A percentile compares a stretch with the other conserved stretches of the same genome.
These are phyloP conservation scores for Pinctada fucata DNA, from an alignment of 2,888 invertebrate species.

Conservation along the genomic window DNA sequence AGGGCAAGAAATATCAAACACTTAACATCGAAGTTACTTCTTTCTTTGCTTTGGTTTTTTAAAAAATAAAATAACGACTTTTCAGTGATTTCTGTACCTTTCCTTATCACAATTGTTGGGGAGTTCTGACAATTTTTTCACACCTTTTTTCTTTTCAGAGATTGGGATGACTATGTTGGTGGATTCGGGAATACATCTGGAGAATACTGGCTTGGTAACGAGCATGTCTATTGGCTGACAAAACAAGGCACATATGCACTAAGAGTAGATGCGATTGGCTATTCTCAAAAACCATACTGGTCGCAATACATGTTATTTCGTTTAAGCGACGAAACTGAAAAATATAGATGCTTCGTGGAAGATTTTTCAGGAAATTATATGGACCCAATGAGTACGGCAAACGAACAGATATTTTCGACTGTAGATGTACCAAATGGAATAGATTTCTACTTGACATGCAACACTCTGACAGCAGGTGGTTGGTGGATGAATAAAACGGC, in stretches of 20 bases:
- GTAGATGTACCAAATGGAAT: not conserved
- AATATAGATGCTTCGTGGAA: not conserved
- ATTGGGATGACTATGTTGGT: constrained; percentile 5
- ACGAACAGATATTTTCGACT: constrained; percentile 6
- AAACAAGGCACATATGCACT: not conserved
- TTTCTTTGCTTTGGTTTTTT: too few relatives aligned
- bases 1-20: too few relatives aligned
- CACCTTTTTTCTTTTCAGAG: not conserved
- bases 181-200: constrained; percentile 16
- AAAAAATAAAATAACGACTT: too few relatives aligned
- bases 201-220: constrained; percentile 16
- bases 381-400: constrained; percentile 12
- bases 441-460: not conserved
- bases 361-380: constrained; percentile 5
- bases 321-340: constrained; percentile 6
- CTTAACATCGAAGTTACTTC: too few relatives aligned
- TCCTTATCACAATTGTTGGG: too few relatives aligned
- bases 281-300: constrained; percentile 9
- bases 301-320: not conserved
- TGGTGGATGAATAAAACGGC: constrained; percentile 10
- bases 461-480: not conserved
- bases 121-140: too few relatives aligned
- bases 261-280: constrained; percentile 4
- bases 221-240: not conserved
- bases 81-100: too few relatives aligned